Percentiles rank a stretch among this genome's conserved stretches.
These are phyloP conservation scores for Luscinia luscinia DNA, from an alignment of 2,797 vertebrate species.

Conservation along the genomic window DNA sequence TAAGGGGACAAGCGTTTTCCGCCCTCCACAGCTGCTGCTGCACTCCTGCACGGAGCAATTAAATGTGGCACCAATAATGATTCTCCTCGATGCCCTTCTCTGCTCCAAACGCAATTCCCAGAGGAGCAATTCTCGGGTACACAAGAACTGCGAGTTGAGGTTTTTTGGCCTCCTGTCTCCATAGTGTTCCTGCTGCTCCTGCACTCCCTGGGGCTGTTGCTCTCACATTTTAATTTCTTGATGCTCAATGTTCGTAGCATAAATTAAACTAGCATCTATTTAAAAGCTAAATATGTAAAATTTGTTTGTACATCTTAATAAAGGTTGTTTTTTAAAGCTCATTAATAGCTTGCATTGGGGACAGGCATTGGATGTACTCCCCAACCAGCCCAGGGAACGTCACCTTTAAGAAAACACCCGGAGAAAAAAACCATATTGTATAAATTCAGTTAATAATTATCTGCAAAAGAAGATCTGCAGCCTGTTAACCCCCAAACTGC, in stretches of 20 bases:
- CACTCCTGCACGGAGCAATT: not conserved
- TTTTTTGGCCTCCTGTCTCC: not conserved
- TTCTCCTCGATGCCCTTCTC: not conserved
- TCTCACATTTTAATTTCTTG: rapidly evolving
- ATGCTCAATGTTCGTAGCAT: not conserved
- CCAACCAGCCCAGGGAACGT: not conserved
- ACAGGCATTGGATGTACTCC: not conserved
- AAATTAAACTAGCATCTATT: not conserved
- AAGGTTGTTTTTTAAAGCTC: not conserved
- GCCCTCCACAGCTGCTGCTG: not conserved
- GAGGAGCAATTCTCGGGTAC: not conserved
- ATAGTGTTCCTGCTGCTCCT: not conserved
- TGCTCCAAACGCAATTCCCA: not conserved
- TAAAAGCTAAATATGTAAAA: not conserved
- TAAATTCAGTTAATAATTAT: not conserved
- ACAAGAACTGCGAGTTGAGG: not conserved
- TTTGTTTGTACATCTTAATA: not conserved
- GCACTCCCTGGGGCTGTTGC: not conserved
- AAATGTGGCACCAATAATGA: not conserved
- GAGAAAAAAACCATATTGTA: not conserved
- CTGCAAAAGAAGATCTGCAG: not conserved
- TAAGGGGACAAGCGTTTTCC: not conserved
- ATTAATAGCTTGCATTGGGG: not conserved
- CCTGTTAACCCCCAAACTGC: not conserved
- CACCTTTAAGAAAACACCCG: not conserved